A percentile compares a stretch with the other conserved stretches of the same genome.
Conservation (phyloP, 2,113 vertebrate genomes). For the Stigmatopora nigra region DNA sequence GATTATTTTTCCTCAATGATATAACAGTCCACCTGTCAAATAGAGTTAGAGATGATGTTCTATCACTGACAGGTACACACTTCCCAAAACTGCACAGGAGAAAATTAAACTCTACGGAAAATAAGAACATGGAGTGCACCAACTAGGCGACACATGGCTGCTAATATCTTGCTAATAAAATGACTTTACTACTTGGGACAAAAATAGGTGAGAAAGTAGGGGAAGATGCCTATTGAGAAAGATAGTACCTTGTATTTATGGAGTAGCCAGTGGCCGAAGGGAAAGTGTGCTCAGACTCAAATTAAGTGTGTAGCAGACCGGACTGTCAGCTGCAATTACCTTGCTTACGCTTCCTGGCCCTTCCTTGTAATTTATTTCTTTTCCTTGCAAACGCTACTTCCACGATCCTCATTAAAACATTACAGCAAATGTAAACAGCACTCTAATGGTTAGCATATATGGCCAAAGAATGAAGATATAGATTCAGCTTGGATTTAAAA, state of each 20-base stretch:
- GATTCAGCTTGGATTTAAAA: conserved; percentile 35
- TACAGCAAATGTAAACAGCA: conserved; percentile 54
- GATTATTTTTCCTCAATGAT: conserved; percentile 65
- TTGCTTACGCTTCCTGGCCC: conserved; percentile 77
- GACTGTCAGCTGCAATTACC: conserved; percentile 82
- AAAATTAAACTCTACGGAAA: conserved; percentile 65
- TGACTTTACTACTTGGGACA: conserved; percentile 59
- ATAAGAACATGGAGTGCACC: conserved; percentile 57
- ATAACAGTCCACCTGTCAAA: conserved; percentile 68
- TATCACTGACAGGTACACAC: conserved; percentile 66
- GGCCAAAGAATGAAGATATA: conserved; percentile 14
- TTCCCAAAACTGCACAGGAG: conserved; percentile 52
- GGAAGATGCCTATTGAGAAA: conserved; percentile 75
- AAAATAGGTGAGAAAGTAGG: conserved; percentile 72
- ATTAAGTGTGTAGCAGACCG: conserved; percentile 88
- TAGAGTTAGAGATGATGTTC: conserved; percentile 65
- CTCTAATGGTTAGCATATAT: conserved; percentile 41
- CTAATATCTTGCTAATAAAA: conserved; percentile 61
- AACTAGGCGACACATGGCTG: conserved; percentile 43
- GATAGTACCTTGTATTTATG: conserved; percentile 79
- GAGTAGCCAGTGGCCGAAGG: conserved; percentile 54
- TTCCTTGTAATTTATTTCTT: conserved; percentile 68
- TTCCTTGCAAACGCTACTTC: conserved; percentile 51
- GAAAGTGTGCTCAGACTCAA: conserved; percentile 86
- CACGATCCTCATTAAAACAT: conserved; percentile 32